A percentile compares a stretch with the other conserved stretches of the same genome.
phyloP scores from a whole-genome alignment of 2,113 vertebrate genomes.

The Hyperopisus bebe region DNA sequence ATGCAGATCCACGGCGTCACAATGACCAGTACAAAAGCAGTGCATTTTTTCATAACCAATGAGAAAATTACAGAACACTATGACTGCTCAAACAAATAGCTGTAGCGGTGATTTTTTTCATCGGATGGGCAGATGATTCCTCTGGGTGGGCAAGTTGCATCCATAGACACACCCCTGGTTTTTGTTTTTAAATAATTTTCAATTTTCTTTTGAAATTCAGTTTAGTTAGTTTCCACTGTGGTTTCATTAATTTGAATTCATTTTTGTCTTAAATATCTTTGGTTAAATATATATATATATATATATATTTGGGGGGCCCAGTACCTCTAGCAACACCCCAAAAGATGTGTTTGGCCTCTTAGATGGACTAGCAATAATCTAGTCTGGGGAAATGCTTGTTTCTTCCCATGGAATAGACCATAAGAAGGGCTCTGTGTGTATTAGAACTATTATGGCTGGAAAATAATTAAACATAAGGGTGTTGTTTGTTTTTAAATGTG shows the following conservation, averaged over 20 bases:
- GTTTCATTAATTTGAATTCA: neutral
- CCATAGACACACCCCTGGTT: neutral
- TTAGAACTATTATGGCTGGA: neutral
- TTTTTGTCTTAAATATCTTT: neutral
- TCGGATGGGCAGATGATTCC: neutral
- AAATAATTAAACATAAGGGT: constrained; percentile 22
- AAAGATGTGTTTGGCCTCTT: neutral
- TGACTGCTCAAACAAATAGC: neutral
- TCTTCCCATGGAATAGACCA: neutral
- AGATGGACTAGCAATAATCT: neutral
- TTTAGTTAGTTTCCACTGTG: neutral
- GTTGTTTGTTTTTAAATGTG: constrained; percentile 19
- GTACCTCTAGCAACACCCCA: no score
- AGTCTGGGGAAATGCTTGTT: neutral
- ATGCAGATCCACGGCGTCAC: neutral
- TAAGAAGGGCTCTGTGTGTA: neutral
- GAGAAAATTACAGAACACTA: neutral
- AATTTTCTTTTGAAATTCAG: neutral
- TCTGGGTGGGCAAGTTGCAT: neutral
- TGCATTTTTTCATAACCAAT: neutral
- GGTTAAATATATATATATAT: neutral
- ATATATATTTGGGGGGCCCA: no score
- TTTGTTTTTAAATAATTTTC: neutral
- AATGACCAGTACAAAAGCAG: neutral
- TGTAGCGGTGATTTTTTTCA: neutral